Percentiles rank a stretch among this genome's conserved stretches.
Conservation (phyloP, 2,888 invertebrate genomes). For the Oscheius sp. region DNA sequence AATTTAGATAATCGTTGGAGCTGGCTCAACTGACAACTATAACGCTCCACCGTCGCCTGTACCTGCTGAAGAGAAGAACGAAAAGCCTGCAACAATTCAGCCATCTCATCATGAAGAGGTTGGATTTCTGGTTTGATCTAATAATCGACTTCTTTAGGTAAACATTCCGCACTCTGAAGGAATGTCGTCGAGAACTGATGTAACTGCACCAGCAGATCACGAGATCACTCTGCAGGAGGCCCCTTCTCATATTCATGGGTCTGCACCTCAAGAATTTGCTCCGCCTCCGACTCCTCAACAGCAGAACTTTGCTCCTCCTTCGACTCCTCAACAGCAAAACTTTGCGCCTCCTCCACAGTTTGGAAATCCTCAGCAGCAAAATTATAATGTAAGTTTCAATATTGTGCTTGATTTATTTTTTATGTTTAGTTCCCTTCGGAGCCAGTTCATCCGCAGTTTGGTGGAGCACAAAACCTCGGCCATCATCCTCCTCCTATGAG, state of each 20-base stretch:
- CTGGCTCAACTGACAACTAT: not conserved
- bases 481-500: conserved; percentile 42
- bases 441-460: conserved; percentile 11
- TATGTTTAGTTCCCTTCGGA: conserved; percentile 14
- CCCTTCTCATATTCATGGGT: no score
- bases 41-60: conserved; percentile 49
- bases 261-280: no score
- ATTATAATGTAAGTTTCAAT: not conserved
- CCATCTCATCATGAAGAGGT: conserved; percentile 66
- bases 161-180: no score
- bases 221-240: conserved; percentile 34
- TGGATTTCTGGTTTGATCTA: not conserved
- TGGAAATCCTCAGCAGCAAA: not conserved
- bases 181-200: not conserved
- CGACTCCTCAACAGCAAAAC: conserved; percentile 15
- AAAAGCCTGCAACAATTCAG: conserved; percentile 64
- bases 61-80: conserved; percentile 48
- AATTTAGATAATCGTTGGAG: not conserved
- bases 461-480: not conserved
- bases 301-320: conserved; percentile 37
- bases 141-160: not conserved
- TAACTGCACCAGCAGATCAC: conserved; percentile 20
- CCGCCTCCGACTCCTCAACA: conserved; percentile 14
- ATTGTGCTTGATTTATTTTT: not conserved
- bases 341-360: conserved; percentile 36